Evolutionary conservation across 92 coral and sea anemone genomes (phyloP), one percentile per base, ranked within the genome.

Genomic region (Actinostola sp.): DNA sequence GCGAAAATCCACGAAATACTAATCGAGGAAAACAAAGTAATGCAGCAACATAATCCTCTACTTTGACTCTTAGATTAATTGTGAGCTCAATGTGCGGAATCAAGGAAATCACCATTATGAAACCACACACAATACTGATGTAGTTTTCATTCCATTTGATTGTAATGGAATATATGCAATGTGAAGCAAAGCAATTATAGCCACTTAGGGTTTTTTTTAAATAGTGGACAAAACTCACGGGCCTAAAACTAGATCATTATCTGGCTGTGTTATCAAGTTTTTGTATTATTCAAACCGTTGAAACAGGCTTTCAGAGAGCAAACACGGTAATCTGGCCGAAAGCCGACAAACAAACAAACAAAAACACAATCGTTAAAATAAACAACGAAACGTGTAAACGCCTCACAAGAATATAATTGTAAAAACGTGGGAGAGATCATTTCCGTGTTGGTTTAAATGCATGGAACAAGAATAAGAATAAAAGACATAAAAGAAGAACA

Each of bases 231-330:
- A 63, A 64, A 64, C 70, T 20, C 31, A 41, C 51, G 38, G 21
- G 36, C 13, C 17, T 8, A 64, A 39, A n/a, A 28, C 14, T 23
- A 39, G 52, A 64, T 64, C 54, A 24, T 62, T 64, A 64, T 64
- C 70, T 39, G 26, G 45, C 7, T 39, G 45, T 39, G 45, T 19
- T 12, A 24, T 44, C 11, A 41, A 13, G 42, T 62, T 36, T 44
- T 15, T 39, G 9, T 42, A 14, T 46, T 7, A 46, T 19, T 13
- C 23, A 13, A 13, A 46, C 7, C 19, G 4, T 36, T 11, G 42
- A 36, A 36, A 36, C 11, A 11, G 11, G 42, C 42, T n/a, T n/a
- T n/a, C n/a, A 36, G 42, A 36, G 11, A 11, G 6, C 6, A 36
- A 36, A 36, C 42, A 36, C 42, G 42, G 6, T 36, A 4, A 36